Conservation (phyloP, 2,888 invertebrate species). For the Lochmaea crataegi region DNA sequence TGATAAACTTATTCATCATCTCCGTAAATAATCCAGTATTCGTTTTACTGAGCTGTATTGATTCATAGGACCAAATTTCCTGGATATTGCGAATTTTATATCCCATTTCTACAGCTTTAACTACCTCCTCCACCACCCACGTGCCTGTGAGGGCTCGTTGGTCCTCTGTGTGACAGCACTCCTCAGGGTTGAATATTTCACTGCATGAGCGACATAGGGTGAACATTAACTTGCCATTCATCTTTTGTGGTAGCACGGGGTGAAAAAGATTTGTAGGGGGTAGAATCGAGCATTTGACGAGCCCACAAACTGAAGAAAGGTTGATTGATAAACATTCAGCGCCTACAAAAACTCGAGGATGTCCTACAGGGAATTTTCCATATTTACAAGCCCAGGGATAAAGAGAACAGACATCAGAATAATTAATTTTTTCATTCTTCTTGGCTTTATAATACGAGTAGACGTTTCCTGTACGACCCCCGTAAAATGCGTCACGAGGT, state of each 20-base stretch:
- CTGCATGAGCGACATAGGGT: constrained; percentile 57
- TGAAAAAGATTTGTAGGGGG: constrained; percentile 46
- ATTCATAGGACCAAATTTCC: constrained; percentile 35
- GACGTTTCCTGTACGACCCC: no score
- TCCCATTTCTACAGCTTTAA: constrained; percentile 53
- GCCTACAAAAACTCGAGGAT: constrained; percentile 47
- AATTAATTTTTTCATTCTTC: no score
- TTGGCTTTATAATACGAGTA: no score
- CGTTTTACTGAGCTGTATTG: constrained; percentile 48
- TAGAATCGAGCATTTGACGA: constrained; percentile 46
- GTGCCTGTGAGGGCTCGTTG: constrained; percentile 34
- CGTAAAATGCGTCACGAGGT: no score
- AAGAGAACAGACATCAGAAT: no score
- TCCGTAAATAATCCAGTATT: constrained; percentile 54
- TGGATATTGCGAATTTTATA: constrained; percentile 53
- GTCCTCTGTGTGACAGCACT: constrained; percentile 54
- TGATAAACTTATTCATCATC: constrained; percentile 56
- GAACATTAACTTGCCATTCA: constrained; percentile 54
- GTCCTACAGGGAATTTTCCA: constrained; percentile 50
- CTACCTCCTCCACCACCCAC: constrained; percentile 52
- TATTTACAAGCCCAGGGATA: no score
- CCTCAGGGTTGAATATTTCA: constrained; percentile 46
- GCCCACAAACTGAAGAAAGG: constrained; percentile 31
- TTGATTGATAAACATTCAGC: constrained; percentile 39
- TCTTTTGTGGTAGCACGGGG: constrained; percentile 43